Evolutionary conservation across 2,888 invertebrate species (phyloP).

Genomic region (Mycalesis mineus): DNA sequence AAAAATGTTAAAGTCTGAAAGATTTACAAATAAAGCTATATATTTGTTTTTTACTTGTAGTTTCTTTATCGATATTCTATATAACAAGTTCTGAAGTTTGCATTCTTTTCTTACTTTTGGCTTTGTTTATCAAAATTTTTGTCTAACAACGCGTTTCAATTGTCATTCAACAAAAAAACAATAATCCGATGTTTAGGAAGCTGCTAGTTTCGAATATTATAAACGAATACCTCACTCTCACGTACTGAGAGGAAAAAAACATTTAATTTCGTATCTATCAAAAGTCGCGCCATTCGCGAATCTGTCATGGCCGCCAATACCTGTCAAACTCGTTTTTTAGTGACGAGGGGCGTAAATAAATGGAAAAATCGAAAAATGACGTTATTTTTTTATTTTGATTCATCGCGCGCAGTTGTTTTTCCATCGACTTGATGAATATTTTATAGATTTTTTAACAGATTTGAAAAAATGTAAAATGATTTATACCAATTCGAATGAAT

Average conservation of each 20-base stretch:
- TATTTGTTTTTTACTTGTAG: too few relatives aligned
- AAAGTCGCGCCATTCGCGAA: constrained; percentile 32
- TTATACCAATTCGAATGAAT: too few relatives aligned
- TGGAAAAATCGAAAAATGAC: constrained; percentile 29
- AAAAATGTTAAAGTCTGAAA: too few relatives aligned
- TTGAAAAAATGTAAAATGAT: too few relatives aligned
- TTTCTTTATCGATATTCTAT: too few relatives aligned
- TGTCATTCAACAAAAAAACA: not conserved
- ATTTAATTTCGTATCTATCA: constrained; percentile 33
- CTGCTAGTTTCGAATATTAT: not conserved
- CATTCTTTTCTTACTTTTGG: too few relatives aligned
- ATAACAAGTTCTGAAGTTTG: too few relatives aligned
- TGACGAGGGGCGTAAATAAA: constrained; percentile 34
- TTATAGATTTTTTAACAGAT: not conserved
- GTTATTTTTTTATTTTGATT: constrained; percentile 26
- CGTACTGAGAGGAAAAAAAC: constrained; percentile 16
- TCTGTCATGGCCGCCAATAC: constrained; percentile 36
- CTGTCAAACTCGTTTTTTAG: constrained; percentile 36
- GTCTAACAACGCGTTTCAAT: too few relatives aligned
- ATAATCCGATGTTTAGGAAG: not conserved
- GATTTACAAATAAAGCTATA: too few relatives aligned
- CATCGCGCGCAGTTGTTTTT: constrained; percentile 12
- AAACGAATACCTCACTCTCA: not conserved
- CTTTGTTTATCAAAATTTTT: too few relatives aligned
- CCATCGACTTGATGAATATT: not conserved